Conservation (phyloP, 2,888 invertebrate species). For the Mythimna albipuncta region DNA sequence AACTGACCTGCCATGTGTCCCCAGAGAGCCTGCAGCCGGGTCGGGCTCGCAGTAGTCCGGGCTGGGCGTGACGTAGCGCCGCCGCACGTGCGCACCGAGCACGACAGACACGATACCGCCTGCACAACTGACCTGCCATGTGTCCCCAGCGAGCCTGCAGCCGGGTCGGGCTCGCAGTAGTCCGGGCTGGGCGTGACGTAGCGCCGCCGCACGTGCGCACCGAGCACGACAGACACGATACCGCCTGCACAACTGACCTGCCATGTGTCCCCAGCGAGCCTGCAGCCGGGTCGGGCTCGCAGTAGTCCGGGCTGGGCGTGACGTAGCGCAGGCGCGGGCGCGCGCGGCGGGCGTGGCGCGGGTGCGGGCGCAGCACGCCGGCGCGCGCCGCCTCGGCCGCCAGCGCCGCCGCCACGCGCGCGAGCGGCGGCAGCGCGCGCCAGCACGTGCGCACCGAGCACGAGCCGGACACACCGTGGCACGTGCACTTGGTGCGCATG, state of each 20-base stretch:
- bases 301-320: slow-evolving; percentile 96
- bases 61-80: slow-evolving; percentile 94
- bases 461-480: slow-evolving; percentile 96
- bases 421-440: slow-evolving; percentile 93
- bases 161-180: slow-evolving; percentile 94
- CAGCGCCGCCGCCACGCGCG: slow-evolving; percentile 91
- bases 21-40: slow-evolving; percentile 93
- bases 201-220: slow-evolving; percentile 95
- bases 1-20: slow-evolving; percentile 93
- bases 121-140: slow-evolving; percentile 90
- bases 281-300: slow-evolving; percentile 93
- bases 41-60: slow-evolving; percentile 96
- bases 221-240: slow-evolving; percentile 94
- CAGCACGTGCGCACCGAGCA: slow-evolving; percentile 96
- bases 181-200: slow-evolving; percentile 96
- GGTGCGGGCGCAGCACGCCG: slow-evolving; percentile 81
- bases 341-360: slow-evolving; percentile 79
- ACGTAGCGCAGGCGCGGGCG: slow-evolving; percentile 93
- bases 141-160: slow-evolving; percentile 94
- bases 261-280: slow-evolving; percentile 95
- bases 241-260: slow-evolving; percentile 82
- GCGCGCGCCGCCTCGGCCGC: slow-evolving; percentile 84
- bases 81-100: slow-evolving; percentile 95
- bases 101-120: slow-evolving; percentile 92
- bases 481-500: slow-evolving; percentile 93